Percentiles rank a stretch among this genome's conserved stretches.
phyloP scores from a whole-genome alignment of 1,140 invertebrate genomes.

The Aphis gossypii region DNA sequence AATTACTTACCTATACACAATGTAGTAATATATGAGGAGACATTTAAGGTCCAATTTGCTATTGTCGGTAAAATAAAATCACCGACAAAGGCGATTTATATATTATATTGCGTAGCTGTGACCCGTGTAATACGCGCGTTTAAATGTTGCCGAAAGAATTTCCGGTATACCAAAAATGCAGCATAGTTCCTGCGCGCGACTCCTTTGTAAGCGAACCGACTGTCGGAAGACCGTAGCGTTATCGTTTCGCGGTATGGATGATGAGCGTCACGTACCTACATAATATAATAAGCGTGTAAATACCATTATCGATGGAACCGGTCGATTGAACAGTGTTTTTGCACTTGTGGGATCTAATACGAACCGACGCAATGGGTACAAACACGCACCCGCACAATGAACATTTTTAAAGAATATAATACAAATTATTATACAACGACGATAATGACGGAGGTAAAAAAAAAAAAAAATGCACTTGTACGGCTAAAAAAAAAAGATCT shows the following conservation, averaged over 20 bases:
- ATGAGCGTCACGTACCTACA: background rate
- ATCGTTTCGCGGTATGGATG: constrained; percentile 50
- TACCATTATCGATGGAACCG: constrained; percentile 45
- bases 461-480: constrained; percentile 52
- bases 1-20: constrained; percentile 27
- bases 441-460: constrained; percentile 27
- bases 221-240: background rate
- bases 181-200: constrained; percentile 41
- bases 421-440: constrained; percentile 50
- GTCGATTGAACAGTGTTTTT: constrained; percentile 58
- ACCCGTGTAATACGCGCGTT: background rate
- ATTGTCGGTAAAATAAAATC: background rate
- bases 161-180: constrained; percentile 40
- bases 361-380: constrained; percentile 50
- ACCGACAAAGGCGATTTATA: constrained; percentile 39
- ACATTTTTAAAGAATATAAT: constrained; percentile 42
- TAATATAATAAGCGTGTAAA: constrained; percentile 30
- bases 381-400: constrained; percentile 42
- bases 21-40: background rate
- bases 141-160: constrained; percentile 54
- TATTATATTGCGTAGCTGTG: constrained; percentile 27
- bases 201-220: constrained; percentile 33
- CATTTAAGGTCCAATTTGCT: constrained; percentile 34
- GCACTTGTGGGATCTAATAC: constrained; percentile 56
- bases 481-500: constrained; percentile 40